These are phyloP conservation scores for Stichopus horrens DNA, from an alignment of 53 echinoderm and acorn worm species.

Conservation along the genomic window DNA sequence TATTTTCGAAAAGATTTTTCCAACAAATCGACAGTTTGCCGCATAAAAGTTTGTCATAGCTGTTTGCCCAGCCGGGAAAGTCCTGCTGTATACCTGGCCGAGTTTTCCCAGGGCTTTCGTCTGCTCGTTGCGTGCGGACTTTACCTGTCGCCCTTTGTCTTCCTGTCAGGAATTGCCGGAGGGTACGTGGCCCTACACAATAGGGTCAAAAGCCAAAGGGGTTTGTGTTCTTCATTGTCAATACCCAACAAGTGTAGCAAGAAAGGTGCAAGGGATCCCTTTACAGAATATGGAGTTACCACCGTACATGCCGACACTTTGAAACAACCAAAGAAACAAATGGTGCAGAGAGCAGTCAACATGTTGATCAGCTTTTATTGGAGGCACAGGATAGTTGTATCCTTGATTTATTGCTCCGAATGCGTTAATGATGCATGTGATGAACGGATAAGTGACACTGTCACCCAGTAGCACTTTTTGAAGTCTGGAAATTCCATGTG, in stretches of 20 bases:
- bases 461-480: too few species aligned
- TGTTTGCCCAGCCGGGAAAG: neutral
- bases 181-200: conserved; percentile 18
- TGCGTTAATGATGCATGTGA: too few species aligned
- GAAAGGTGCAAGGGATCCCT: conserved; percentile 26
- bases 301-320: neutral
- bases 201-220: conserved; percentile 15
- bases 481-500: too few species aligned
- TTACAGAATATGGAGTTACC: neutral
- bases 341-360: too few species aligned
- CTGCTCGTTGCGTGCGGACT: conserved; percentile 28
- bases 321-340: neutral
- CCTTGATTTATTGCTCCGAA: too few species aligned
- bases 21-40: neutral
- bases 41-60: neutral
- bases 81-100: neutral
- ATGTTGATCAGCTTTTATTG: too few species aligned
- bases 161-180: conserved; percentile 32
- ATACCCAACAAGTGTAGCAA: neutral
- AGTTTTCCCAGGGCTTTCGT: conserved; percentile 5
- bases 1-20: neutral
- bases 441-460: too few species aligned
- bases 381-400: too few species aligned
- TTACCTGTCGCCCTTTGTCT: conserved; percentile 36
- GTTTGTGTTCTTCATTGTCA: conserved; percentile 12